A percentile compares a stretch with the other conserved stretches of the same genome.
Evolutionary conservation across 2,113 vertebrate species (phyloP).

Genomic region (Otis tarda): DNA sequence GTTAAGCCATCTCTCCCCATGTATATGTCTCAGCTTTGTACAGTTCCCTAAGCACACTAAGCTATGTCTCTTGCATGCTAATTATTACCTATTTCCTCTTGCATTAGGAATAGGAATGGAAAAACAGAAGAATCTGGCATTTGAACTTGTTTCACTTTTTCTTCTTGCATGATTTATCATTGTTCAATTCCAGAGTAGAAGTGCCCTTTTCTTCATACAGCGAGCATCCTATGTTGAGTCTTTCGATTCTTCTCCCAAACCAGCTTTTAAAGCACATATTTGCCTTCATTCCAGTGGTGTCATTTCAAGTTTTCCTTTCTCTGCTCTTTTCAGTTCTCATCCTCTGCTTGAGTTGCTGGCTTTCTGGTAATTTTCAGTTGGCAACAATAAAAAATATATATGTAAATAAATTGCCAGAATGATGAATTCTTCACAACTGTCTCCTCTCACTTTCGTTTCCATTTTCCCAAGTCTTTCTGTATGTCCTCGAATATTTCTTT

Average conservation of each 20-base stretch:
- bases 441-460: neutral
- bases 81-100: constrained; percentile 19
- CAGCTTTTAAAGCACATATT: neutral
- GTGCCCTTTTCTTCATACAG: neutral
- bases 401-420: neutral
- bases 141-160: neutral
- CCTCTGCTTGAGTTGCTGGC: neutral
- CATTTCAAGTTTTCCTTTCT: constrained; percentile 8
- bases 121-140: neutral
- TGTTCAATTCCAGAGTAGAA: neutral
- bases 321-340: neutral
- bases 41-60: neutral
- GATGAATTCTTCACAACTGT: neutral
- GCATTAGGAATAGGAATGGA: neutral
- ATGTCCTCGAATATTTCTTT: neutral
- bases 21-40: neutral
- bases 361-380: neutral
- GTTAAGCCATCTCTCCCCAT: neutral
- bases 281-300: neutral
- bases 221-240: neutral
- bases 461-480: neutral
- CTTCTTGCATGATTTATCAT: neutral
- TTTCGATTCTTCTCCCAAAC: neutral
- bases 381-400: neutral
- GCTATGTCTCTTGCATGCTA: neutral